phyloP scores from a whole-genome alignment of 2,888 invertebrate genomes.

The Pyrrhia umbra region DNA sequence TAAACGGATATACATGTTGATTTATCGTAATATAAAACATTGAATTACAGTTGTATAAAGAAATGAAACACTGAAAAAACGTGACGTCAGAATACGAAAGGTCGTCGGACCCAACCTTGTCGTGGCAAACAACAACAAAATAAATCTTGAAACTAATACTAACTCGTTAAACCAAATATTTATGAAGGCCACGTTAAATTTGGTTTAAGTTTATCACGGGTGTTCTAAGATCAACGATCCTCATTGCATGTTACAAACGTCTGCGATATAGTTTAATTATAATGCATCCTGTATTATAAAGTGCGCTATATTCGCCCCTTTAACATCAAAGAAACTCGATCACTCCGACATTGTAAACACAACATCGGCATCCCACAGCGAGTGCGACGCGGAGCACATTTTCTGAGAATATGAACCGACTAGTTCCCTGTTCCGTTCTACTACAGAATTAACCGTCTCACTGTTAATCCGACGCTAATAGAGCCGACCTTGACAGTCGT shows the following conservation, averaged over 20 bases:
- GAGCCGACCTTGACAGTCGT: conserved; percentile 80
- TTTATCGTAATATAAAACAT: conserved; percentile 38
- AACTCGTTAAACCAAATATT: conserved; percentile 20
- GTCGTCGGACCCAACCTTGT: conserved; percentile 49
- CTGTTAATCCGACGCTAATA: conserved; percentile 76
- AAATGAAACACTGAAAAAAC: conserved; percentile 24
- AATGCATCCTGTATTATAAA: conserved; percentile 62
- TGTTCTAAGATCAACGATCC: conserved; percentile 35
- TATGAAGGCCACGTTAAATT: conserved; percentile 33
- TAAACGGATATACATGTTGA: conserved; percentile 31
- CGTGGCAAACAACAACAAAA: conserved; percentile 21
- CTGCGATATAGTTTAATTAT: conserved; percentile 49
- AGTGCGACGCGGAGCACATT: conserved; percentile 58
- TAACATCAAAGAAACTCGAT: conserved; percentile 70
- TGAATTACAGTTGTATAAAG: conserved; percentile 22
- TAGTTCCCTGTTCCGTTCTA: conserved; percentile 69
- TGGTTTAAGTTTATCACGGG: conserved; percentile 24
- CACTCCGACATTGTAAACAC: conserved; percentile 66
- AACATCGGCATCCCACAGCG: conserved; percentile 59
- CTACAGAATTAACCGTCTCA: conserved; percentile 69
- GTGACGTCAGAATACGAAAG: conserved; percentile 42
- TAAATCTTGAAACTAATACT: conserved; percentile 31
- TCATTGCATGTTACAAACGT: conserved; percentile 26
- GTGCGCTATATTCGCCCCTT: conserved; percentile 59
- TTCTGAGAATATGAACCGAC: conserved; percentile 67